These are phyloP conservation scores for Cataglyphis hispanica DNA, from an alignment of 1,140 invertebrate genomes.

Conservation along the genomic window DNA sequence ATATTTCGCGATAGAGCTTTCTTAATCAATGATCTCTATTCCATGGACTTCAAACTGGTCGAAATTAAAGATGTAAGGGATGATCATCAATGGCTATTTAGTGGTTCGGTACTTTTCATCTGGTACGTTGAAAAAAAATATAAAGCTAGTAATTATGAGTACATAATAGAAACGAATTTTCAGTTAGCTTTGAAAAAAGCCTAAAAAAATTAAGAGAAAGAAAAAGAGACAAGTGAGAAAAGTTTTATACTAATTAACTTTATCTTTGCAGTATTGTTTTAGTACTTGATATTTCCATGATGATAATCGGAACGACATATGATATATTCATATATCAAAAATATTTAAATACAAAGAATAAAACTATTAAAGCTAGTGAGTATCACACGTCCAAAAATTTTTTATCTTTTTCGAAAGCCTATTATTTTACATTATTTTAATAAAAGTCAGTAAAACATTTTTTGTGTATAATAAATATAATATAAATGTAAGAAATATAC, in stretches of 20 bases:
- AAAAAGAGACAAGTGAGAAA: neutral
- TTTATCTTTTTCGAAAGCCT: neutral
- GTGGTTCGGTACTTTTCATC: constrained; percentile 42
- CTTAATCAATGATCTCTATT: constrained; percentile 75
- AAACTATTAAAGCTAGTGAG: constrained; percentile 68
- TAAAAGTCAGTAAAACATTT: neutral
- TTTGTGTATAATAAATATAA: neutral
- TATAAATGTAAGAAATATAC: too few species aligned
- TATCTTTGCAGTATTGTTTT: constrained; percentile 69
- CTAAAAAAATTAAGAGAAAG: neutral
- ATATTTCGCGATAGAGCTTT: constrained; percentile 77
- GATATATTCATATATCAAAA: constrained; percentile 77
- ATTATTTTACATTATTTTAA: neutral
- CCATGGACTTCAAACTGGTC: constrained; percentile 75
- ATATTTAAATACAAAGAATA: constrained; percentile 44
- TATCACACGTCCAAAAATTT: neutral
- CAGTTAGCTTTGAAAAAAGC: neutral
- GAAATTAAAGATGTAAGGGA: constrained; percentile 76
- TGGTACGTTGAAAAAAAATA: constrained; percentile 62
- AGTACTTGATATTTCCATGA: constrained; percentile 36
- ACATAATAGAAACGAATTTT: neutral
- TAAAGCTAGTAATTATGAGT: constrained; percentile 16
- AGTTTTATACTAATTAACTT: neutral
- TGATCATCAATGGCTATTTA: constrained; percentile 76
- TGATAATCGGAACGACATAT: constrained; percentile 77